A percentile compares a stretch with the other conserved stretches of the same genome.
phyloP scores from a whole-genome alignment of 2,888 invertebrate species.

The Tipula lateralis region DNA sequence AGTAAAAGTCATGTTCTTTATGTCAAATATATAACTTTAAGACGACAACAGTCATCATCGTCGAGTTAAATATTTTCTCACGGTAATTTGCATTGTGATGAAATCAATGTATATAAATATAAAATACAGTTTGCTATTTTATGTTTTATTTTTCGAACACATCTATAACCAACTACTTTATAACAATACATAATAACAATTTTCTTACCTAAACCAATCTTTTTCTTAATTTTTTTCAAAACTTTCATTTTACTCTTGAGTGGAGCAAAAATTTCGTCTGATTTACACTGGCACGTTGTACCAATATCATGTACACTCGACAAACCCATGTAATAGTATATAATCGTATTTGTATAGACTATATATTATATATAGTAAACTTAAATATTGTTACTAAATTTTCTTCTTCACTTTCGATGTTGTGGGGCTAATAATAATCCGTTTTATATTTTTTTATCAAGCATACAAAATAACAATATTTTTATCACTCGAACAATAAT shows the following conservation, averaged over 20 bases:
- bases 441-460: too few relatives aligned
- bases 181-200: conserved; percentile 25
- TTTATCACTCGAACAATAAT: not conserved
- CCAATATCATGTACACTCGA: conserved; percentile 40
- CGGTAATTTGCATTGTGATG: conserved; percentile 16
- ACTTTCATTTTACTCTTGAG: conserved; percentile 71
- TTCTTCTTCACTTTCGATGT: not conserved
- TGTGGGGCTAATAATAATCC: not conserved
- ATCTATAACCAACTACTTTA: not conserved
- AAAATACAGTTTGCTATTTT: not conserved
- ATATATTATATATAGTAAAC: not conserved
- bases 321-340: conserved; percentile 40
- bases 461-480: not conserved
- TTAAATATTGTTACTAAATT: too few relatives aligned
- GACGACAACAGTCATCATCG: not conserved
- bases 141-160: not conserved
- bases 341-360: too few relatives aligned
- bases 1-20: not conserved
- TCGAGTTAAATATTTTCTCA: not conserved
- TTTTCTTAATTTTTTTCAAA: conserved; percentile 80
- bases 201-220: conserved; percentile 79
- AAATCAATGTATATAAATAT: not conserved
- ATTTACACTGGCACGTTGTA: conserved; percentile 32
- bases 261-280: conserved; percentile 35
- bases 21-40: not conserved